Evolutionary conservation across 2,888 invertebrate species (phyloP), one percentile per base, ranked within the genome.

Genomic region (Corbicula japonica): DNA sequence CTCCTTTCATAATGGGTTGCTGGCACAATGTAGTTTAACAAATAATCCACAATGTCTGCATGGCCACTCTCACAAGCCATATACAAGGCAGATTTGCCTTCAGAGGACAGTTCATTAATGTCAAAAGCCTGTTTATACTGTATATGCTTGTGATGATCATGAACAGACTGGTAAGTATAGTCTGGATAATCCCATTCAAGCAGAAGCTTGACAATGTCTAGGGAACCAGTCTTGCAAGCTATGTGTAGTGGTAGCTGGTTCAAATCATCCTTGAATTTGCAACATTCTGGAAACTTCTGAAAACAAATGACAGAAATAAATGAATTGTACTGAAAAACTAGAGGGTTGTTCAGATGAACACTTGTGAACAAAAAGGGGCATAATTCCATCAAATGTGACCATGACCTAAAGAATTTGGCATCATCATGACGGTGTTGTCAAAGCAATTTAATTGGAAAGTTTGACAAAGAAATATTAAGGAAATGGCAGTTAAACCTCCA

Each of bases 201-300:
- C 15, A 99, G 94, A 68, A 97, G 94, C 72, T 97, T 96, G 71
- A 98, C 95, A 38, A 98, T 94, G 15, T 95, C 92, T 32, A 96
- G 95, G 93, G 98, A 97, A 0, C 97, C 98, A 89, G 97, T 97
- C 90, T 98, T 97, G 80, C 97, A 96, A 50, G 98, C 97, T 8
- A 98, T 98, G 94, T 99, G 99, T 28, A 98, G 94, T 0, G 98
- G 98, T 79, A 98, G 94, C 97, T 98, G 97, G 88, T 96, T 96
- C 93, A 98, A 98, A 98, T 97, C 0, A 98, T 98, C 84, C 96
- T 95, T 94, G 96, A 96, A 95, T 96, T 94, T 0, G 97, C 96
- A 74, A 85, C 98, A 95, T 87, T 97, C 96, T 0, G 98, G 98
- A 94, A 97, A 98, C 89, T 96, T 95, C 91, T 96, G 91, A 12